These are phyloP conservation scores for Danaus plexippus DNA, from an alignment of 1,140 invertebrate species.

Conservation along the genomic window DNA sequence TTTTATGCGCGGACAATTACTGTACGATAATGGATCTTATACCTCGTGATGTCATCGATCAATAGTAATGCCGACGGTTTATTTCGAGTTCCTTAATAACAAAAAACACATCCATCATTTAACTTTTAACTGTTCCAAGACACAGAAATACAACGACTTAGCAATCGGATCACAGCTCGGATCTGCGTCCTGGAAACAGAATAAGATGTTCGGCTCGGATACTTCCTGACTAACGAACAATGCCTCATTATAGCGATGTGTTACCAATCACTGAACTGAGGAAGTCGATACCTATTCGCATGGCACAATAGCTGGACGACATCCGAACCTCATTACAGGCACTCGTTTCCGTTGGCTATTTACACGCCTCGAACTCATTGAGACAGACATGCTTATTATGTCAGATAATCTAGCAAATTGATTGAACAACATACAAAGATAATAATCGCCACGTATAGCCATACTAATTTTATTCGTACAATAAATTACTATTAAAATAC, in stretches of 20 bases:
- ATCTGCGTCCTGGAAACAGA: slow-evolving; percentile 44
- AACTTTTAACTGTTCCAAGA: too few relatives aligned
- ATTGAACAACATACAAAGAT: neutral
- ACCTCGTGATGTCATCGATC: too few relatives aligned
- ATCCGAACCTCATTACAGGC: slow-evolving; percentile 69
- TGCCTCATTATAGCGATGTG: slow-evolving; percentile 58
- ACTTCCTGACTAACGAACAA: slow-evolving; percentile 57
- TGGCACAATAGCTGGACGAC: slow-evolving; percentile 68
- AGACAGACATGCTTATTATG: slow-evolving; percentile 24
- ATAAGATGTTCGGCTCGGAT: slow-evolving; percentile 42
- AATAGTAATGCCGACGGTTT: too few relatives aligned
- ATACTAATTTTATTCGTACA: too few relatives aligned
- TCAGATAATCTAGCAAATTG: slow-evolving; percentile 17
- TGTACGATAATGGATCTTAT: too few relatives aligned
- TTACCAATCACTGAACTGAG: slow-evolving; percentile 58
- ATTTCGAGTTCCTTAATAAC: too few relatives aligned
- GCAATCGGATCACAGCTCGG: slow-evolving; percentile 37
- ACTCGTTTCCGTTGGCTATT: slow-evolving; percentile 63
- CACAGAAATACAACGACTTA: slow-evolving; percentile 17
- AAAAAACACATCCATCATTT: too few relatives aligned
- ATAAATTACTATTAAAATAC: too few relatives aligned
- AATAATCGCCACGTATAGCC: too few relatives aligned
- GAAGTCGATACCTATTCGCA: slow-evolving; percentile 70
- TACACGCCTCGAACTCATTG: slow-evolving; percentile 45
- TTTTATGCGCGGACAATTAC: too few relatives aligned